Percentiles rank a stretch among this genome's conserved stretches.
Conservation (phyloP, 2,888 invertebrate genomes). For the Aphodius sticticus region DNA sequence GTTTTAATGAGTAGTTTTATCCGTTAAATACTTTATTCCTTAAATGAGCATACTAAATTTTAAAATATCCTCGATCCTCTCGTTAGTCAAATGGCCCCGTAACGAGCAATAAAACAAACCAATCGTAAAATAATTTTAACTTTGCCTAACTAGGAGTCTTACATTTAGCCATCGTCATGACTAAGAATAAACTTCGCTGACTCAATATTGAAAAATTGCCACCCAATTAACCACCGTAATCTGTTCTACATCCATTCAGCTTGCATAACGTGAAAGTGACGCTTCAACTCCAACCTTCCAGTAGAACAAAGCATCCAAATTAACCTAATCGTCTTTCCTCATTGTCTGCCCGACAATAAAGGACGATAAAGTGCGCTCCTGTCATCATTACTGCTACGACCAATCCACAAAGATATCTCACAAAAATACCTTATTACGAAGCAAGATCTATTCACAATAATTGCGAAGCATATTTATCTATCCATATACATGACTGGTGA, state of each 20-base stretch:
- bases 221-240: constrained; percentile 4
- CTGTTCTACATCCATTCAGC: neutral
- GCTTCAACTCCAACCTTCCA: constrained; percentile 15
- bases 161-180: neutral
- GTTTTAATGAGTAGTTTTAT: no score
- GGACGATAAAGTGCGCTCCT: constrained; percentile 5
- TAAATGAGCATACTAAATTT: no score
- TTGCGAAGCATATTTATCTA: neutral
- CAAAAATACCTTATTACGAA: constrained; percentile 4
- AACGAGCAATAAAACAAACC: neutral
- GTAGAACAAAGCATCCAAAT: constrained; percentile 22
- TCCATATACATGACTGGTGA: neutral
- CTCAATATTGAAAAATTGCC: neutral
- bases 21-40: no score
- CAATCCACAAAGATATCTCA: neutral
- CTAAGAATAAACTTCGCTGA: neutral
- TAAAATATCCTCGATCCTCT: no score
- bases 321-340: constrained; percentile 22
- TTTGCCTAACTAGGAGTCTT: neutral
- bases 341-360: constrained; percentile 23
- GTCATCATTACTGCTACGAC: neutral
- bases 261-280: constrained; percentile 4
- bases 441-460: neutral
- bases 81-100: neutral
- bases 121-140: neutral